A percentile compares a stretch with the other conserved stretches of the same genome.
phyloP scores from a whole-genome alignment of 2,888 invertebrate genomes.

The Drosophila merina region DNA sequence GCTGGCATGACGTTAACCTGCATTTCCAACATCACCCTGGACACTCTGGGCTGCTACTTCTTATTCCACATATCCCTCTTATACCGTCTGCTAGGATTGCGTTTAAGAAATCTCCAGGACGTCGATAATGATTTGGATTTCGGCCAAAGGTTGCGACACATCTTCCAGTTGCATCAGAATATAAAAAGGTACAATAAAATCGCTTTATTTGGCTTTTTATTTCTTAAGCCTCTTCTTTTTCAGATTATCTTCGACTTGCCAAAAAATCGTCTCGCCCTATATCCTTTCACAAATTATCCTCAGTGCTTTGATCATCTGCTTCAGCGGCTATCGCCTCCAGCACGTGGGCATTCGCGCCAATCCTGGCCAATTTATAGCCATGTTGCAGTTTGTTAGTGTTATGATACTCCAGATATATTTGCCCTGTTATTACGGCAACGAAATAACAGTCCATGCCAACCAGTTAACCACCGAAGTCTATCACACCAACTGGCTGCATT shows the following conservation, averaged over 20 bases:
- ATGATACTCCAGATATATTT: constrained; percentile 79
- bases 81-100: constrained; percentile 67
- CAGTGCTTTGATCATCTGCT: constrained; percentile 77
- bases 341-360: constrained; percentile 52
- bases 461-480: constrained; percentile 68
- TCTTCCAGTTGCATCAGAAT: constrained; percentile 52
- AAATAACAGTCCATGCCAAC: constrained; percentile 70
- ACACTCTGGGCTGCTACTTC: constrained; percentile 73
- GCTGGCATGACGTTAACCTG: constrained; percentile 63
- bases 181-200: constrained; percentile 42
- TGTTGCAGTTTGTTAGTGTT: constrained; percentile 67
- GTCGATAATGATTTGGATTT: constrained; percentile 30
- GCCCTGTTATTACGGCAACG: constrained; percentile 80
- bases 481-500: constrained; percentile 72
- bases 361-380: constrained; percentile 62
- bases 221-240: background rate
- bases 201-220: no score
- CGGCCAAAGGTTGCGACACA: constrained; percentile 23
- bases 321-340: constrained; percentile 71
- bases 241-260: constrained; percentile 54
- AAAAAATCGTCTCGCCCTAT: constrained; percentile 60
- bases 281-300: constrained; percentile 65
- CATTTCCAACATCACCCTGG: constrained; percentile 66
- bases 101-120: constrained; percentile 53
- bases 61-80: constrained; percentile 72